Conservation (phyloP, 2,113 vertebrate species). For the Prinia subflava region DNA sequence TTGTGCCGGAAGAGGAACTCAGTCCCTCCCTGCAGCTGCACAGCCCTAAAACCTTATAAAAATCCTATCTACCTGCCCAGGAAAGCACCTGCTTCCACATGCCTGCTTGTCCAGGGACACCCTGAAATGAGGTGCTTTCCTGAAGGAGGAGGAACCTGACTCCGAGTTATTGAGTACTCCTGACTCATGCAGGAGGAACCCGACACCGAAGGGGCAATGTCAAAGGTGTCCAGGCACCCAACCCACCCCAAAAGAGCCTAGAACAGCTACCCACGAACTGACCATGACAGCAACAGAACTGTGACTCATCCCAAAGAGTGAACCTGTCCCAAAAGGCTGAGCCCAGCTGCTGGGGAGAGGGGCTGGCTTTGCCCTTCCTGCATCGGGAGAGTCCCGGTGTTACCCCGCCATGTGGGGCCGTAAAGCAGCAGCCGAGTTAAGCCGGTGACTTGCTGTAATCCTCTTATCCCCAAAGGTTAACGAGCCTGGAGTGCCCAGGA, state of each 20-base stretch:
- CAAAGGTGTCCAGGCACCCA: background rate
- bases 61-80: background rate
- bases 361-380: background rate
- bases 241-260: background rate
- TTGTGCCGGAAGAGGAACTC: background rate
- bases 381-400: background rate
- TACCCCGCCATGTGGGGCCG: background rate
- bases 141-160: background rate
- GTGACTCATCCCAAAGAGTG: background rate
- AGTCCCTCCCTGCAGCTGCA: slow-evolving; percentile 1
- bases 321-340: background rate
- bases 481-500: background rate
- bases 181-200: background rate
- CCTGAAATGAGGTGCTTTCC: accelerated
- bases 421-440: slow-evolving; percentile 14
- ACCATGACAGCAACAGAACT: accelerated
- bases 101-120: background rate
- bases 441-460: slow-evolving; percentile 40
- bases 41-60: background rate
- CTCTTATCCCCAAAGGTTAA: slow-evolving; percentile 55
- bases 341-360: background rate
- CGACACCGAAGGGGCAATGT: accelerated
- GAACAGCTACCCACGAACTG: accelerated
- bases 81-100: background rate
- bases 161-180: background rate